A percentile compares a stretch with the other conserved stretches of the same genome.
phyloP scores from a whole-genome alignment of 2,797 vertebrate species.

The Chiropotes sagulatus region DNA sequence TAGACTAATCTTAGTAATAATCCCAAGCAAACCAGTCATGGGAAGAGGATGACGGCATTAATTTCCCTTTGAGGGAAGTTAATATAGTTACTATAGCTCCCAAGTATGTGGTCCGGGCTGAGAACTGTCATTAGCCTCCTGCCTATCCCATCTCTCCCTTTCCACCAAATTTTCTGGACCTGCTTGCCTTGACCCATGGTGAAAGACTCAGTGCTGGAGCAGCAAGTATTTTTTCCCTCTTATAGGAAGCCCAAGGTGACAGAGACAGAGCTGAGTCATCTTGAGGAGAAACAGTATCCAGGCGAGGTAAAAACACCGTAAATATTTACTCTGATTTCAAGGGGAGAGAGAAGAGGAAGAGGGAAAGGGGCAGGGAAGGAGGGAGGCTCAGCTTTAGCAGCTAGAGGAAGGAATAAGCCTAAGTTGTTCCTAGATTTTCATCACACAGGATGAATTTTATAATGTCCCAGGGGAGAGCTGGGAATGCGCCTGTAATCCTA shows the following conservation, averaged over 20 bases:
- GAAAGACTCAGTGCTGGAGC: neutral
- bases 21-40: neutral
- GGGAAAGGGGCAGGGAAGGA: neutral
- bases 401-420: neutral
- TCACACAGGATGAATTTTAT: neutral
- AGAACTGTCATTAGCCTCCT: neutral
- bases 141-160: neutral
- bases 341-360: neutral
- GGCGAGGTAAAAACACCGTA: neutral
- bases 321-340: conserved; percentile 58
- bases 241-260: conserved; percentile 40
- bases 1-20: neutral
- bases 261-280: conserved; percentile 31
- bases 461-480: neutral
- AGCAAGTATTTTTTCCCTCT: neutral
- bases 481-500: neutral
- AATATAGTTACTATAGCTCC: neutral
- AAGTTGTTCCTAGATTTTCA: neutral
- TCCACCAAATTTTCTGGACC: neutral
- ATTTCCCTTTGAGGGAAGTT: neutral
- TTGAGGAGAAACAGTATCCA: conserved; percentile 39
- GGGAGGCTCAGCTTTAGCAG: neutral
- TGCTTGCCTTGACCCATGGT: neutral
- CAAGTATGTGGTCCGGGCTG: neutral
- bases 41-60: neutral